Evolutionary conservation across 2,113 vertebrate genomes (phyloP), one percentile per base, ranked within the genome.

Genomic region (Scortum barcoo): DNA sequence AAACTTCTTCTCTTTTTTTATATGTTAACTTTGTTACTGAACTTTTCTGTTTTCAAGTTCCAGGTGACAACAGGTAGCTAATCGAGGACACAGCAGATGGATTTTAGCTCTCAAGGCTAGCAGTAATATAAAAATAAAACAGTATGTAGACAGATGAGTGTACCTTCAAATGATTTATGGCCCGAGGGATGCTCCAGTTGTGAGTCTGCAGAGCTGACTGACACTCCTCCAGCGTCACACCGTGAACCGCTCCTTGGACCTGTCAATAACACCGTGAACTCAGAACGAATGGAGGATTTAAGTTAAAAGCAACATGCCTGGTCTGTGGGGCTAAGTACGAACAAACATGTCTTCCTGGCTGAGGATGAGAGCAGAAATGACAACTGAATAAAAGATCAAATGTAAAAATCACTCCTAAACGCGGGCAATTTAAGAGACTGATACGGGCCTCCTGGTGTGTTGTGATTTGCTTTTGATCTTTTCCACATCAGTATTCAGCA

Each of bases 171-270:
- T 97, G 96, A 88, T 97, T 95, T 60, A 97, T 80, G 30, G 98
- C 97, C 78, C 96, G 95, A 36, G 95, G 93, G 50, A 96, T 20
- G 6, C 83, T 97, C 97, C 98, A 98, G 93, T 89, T 60, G 19
- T 98, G 97, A 81, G 74, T 96, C 94, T 97, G 96, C 90, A 99
- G 93, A 56, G 97, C 97, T 0, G 96, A 76, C 90, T 96, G 95
- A 91, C 98, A 97, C 90, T 99, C 98, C 83, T 99, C 97, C 0
- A 96, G 96, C 22, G 98, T 99, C 77, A 99, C 98, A 0, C 98
- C 98, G 0, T 99, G 98, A 33, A 99, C 98, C 0, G 91, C 96
- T 51, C 96, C 97, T 91, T 98, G 98, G 63, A 99, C 97, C 98
- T 99, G 93, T 20, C 28, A 51, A 62, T 80, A 36, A 75, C 0